Evolutionary conservation across 2,113 vertebrate genomes (phyloP).

Genomic region (Azemiops feae): DNA sequence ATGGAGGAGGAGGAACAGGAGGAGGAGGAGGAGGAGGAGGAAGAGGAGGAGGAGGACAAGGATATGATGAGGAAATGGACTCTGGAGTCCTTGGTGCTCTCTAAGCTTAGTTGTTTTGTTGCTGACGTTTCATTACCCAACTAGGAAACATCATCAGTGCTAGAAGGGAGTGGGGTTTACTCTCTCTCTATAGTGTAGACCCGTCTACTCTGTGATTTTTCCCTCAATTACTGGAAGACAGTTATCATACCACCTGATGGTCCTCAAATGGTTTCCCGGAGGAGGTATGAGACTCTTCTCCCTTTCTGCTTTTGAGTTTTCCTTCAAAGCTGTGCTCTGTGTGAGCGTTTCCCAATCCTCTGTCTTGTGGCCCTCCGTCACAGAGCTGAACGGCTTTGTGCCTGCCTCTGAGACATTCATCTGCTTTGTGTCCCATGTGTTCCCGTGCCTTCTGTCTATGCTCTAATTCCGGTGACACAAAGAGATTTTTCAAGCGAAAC

Average conservation of each 20-base stretch:
- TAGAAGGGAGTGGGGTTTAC: neutral
- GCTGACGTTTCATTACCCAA: neutral
- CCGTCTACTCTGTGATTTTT: too few species aligned
- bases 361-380: neutral
- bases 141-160: neutral
- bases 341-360: neutral
- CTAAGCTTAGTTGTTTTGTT: neutral
- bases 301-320: neutral
- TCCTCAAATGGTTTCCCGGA: neutral
- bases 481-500: neutral
- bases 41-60: too few species aligned
- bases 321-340: neutral
- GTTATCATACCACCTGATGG: neutral
- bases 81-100: neutral
- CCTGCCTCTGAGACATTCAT: neutral
- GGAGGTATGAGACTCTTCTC: neutral
- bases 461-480: neutral
- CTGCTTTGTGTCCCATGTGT: neutral
- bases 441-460: neutral
- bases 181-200: too few species aligned
- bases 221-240: neutral
- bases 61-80: neutral
- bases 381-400: neutral
- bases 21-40: neutral
- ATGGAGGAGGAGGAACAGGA: neutral